Base-by-base conservation (phyloP, 2,888 invertebrate species). In the Blastobasis adustella region DNA sequence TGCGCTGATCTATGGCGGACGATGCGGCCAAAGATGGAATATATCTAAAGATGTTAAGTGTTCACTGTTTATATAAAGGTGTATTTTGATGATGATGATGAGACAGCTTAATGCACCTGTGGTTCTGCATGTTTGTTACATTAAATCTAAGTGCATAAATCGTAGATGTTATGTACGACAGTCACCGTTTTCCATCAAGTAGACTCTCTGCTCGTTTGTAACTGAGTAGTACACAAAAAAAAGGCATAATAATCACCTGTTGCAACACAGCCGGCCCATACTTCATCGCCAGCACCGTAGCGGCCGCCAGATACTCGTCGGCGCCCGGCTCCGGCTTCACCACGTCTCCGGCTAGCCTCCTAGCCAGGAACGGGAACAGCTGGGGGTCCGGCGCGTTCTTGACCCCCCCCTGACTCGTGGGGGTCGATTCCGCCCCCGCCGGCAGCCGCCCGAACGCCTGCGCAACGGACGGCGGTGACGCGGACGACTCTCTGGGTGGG, bases 391-490 rank as follows among this genome's bases (percentile, higher is more conserved):
- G 67, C 56, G 91, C 76, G 63, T 91, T 73, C 67, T 75, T 84
- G 65, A 55, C 87, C 71, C 46, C 89, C 82, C 60, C 62, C 47
- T 71, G 76, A 43, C 78, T 55, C 23, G 62, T 62, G 4, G 62
- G 49, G 23, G 63, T 56, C 49, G 62, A 64, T 23, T 23, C 23
- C 4, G 59, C 49, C 61, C 94, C 94, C 71, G 94, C 95, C 0
- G 97, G 97, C 40, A 96, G 96, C 55, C 97, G 93, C 52, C 95
- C 94, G 57, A 98, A 90, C 4, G 97, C 96, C 90, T 98, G 95
- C 46, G 49, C 46, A 47, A 52, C 23, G 23, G 23, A 23, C 23
- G 23, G 23, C 37, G 51, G n/a, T 36, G 6, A 37, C 37, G 10
- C 8, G 10, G 5, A 10, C 7, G n/a, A 47, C 47, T 6, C 8